Percentiles rank a stretch among this genome's conserved stretches.
Evolutionary conservation across 92 coral and sea anemone species (phyloP).

Genomic region (Desmophyllum pertusum): DNA sequence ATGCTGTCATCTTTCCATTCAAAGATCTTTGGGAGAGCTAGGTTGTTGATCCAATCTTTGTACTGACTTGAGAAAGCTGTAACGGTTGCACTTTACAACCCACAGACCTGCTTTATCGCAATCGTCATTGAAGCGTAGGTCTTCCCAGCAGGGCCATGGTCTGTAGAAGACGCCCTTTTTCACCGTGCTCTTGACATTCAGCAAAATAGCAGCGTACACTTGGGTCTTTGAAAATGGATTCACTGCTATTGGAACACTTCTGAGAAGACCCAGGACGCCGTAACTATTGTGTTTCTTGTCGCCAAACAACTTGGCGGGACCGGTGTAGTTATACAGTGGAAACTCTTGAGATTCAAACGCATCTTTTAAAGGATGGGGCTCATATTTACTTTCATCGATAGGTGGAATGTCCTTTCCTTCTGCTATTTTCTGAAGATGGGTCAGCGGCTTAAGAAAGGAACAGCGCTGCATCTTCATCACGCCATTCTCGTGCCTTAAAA

Average conservation of each 20-base stretch:
- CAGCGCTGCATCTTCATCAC: conserved; percentile 37
- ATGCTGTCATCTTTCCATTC: conserved; percentile 28
- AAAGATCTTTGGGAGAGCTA: conserved; percentile 17
- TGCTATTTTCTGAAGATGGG: conserved; percentile 23
- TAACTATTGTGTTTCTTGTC: conserved; percentile 30
- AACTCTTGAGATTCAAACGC: conserved; percentile 1
- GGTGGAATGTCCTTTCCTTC: conserved; percentile 19
- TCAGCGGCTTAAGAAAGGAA: conserved; percentile 37
- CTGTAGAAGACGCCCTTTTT: conserved; percentile 54
- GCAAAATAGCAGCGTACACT: conserved; percentile 48
- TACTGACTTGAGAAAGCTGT: conserved; percentile 36
- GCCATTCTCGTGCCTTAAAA: conserved; percentile 31
- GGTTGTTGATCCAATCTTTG: conserved; percentile 40
- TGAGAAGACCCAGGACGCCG: conserved; percentile 40
- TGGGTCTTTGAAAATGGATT: conserved; percentile 41
- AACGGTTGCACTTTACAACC: conserved; percentile 63
- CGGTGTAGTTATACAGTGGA: conserved; percentile 50
- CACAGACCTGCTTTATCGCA: conserved; percentile 63
- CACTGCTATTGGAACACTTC: conserved; percentile 27
- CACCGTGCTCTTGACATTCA: conserved; percentile 51
- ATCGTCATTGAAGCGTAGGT: conserved; percentile 63
- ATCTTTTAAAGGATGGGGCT: conserved; percentile 25
- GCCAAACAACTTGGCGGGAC: conserved; percentile 45
- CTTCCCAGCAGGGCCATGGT: conserved; percentile 70
- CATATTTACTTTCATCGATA: not conserved